Evolutionary conservation across 2,888 invertebrate species (phyloP).

Genomic region (Coenonympha arcania): DNA sequence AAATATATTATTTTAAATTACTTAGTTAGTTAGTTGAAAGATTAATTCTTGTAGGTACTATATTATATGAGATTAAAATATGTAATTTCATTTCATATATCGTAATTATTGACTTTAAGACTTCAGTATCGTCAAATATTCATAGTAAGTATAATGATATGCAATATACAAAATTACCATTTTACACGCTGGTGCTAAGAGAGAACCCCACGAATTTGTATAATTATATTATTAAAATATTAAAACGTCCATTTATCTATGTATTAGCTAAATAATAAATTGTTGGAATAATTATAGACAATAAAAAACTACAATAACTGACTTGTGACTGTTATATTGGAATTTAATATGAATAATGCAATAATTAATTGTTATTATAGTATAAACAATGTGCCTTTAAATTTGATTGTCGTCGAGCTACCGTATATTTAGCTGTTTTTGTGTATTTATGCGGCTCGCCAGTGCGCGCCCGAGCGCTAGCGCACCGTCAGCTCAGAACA

Average conservation of each 20-base stretch:
- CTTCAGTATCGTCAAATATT: background rate
- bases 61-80: too few relatives aligned
- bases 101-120: background rate
- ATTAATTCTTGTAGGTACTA: too few relatives aligned
- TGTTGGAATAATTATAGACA: too few relatives aligned
- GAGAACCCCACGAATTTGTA: slow-evolving; percentile 9
- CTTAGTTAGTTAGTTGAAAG: too few relatives aligned
- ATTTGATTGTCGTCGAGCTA: too few relatives aligned
- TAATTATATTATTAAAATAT: background rate
- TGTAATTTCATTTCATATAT: background rate
- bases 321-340: background rate
- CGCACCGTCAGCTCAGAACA: slow-evolving; percentile 41
- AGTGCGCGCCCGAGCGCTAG: too few relatives aligned
- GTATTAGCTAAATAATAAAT: slow-evolving; percentile 1
- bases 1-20: background rate
- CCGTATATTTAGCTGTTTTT: too few relatives aligned
- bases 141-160: background rate
- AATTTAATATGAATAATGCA: background rate
- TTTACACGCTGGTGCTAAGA: slow-evolving; percentile 28
- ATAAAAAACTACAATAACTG: too few relatives aligned
- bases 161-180: background rate
- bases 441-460: background rate
- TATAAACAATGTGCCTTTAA: too few relatives aligned
- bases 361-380: too few relatives aligned
- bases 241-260: background rate